Conservation (phyloP, 2,888 invertebrate genomes). For the Eustalomyia histrio region DNA sequence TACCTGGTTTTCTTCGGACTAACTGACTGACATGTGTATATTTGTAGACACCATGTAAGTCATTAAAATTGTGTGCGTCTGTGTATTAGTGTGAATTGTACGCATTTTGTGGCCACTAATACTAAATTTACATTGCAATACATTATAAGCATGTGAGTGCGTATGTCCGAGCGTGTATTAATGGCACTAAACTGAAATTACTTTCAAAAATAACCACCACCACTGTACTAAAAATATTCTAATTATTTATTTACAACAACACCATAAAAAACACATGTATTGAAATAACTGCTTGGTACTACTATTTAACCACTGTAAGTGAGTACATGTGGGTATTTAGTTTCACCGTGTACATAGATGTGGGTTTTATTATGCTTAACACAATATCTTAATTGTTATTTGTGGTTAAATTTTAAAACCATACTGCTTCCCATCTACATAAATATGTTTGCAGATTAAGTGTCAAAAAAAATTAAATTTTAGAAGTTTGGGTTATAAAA, state of each 20-base stretch:
- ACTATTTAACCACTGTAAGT: too few relatives aligned
- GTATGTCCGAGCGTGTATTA: background rate
- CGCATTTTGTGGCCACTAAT: slow-evolving; percentile 49
- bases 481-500: too few relatives aligned
- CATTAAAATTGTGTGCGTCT: slow-evolving; percentile 1
- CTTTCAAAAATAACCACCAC: slow-evolving; percentile 29
- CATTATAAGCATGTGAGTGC: background rate
- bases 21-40: background rate
- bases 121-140: slow-evolving; percentile 14
- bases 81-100: slow-evolving; percentile 20
- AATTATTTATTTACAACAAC: slow-evolving; percentile 40
- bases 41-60: background rate
- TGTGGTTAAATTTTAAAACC: slow-evolving; percentile 33
- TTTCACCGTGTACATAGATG: too few relatives aligned
- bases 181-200: slow-evolving; percentile 1
- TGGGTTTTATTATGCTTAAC: slow-evolving; percentile 26
- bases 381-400: slow-evolving; percentile 53
- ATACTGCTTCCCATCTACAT: background rate
- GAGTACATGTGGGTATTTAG: too few relatives aligned
- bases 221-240: slow-evolving; percentile 11
- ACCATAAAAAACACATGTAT: slow-evolving; percentile 3
- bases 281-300: too few relatives aligned
- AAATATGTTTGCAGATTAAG: too few relatives aligned
- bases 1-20: background rate
- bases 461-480: too few relatives aligned